These are phyloP conservation scores for Labeo rohita DNA, from an alignment of 2,113 vertebrate species.

Conservation along the genomic window DNA sequence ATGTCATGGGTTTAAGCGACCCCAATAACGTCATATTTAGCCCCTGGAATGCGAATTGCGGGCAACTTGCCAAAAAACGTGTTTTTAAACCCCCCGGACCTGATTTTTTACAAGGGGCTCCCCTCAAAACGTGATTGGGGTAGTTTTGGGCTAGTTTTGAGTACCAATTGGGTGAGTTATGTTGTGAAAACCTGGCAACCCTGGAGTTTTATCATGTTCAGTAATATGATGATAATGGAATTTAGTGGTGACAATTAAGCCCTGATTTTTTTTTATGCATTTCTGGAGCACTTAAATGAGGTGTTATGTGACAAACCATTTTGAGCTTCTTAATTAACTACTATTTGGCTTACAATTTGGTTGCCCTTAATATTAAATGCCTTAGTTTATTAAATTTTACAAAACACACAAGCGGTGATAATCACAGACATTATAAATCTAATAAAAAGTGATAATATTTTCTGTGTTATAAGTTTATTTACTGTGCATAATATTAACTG, in stretches of 20 bases:
- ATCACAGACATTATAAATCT: not conserved
- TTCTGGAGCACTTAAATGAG: not conserved
- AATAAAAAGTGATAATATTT: no score
- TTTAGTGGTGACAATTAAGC: not conserved
- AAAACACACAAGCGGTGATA: not conserved
- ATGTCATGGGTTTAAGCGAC: no score
- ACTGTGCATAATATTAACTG: not conserved
- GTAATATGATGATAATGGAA: not conserved
- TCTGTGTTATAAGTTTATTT: not conserved
- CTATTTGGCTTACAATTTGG: not conserved
- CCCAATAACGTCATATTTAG: no score
- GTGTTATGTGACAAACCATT: not conserved
- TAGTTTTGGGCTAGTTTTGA: no score
- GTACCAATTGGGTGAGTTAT: no score
- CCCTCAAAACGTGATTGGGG: no score
- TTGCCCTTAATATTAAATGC: not conserved
- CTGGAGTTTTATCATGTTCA: not conserved
- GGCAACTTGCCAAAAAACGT: no score
- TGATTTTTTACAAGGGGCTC: no score
- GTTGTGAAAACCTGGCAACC: no score
- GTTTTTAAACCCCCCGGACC: no score
- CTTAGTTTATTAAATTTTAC: not conserved
- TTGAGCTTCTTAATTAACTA: not conserved
- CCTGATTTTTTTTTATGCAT: not conserved
- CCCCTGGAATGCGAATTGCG: no score